Evolutionary conservation across 1,140 invertebrate species (phyloP), one percentile per base, ranked within the genome.

Genomic region (Luehdorfia chinensis): DNA sequence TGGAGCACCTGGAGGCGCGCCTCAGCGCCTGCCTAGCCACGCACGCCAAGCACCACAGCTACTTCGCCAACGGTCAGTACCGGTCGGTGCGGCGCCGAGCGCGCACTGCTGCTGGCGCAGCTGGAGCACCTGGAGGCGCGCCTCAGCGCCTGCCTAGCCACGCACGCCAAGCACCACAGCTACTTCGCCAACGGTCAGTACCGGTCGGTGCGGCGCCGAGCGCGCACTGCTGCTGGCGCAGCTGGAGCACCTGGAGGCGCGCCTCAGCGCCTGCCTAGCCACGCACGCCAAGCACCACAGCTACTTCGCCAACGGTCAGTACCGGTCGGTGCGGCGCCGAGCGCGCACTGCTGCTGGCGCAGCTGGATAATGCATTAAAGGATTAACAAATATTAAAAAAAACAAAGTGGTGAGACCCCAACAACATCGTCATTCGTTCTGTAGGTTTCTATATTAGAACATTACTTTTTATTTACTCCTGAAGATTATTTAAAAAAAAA

Each of bases 21-120:
- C 56, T 86, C 51, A 68, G 57, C 12, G 36, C 57, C 12, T 33
- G 59, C 7, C 59, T 59, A 52, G 34, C 47, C 5, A 50, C 53
- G 7, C 49, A 53, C 28, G 55, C 47, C 9, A 68, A 61, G 13
- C 56, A 50, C 37, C 39, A 62, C 8, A 70, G 69, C 25, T 84
- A 83, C 46, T 77, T 87, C 28, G 65, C 69, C 28, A 78, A 67
- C 18, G 78, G 79, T 81, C 23, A 27, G 37, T n/a, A n/a, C n/a
- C n/a, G 23, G 39, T 33, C 47, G 11, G 63, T 41, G 47, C 21
- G 39, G 43, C 43, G 37, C 66, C 87, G 61, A 77, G 56, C 44
- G 50, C 27, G 75, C 85, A 28, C 64, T 92, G 7, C 89, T 90
- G 52, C 72, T 87, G 21, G 87, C 90, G 13, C 87, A 90, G 60